phyloP scores from a whole-genome alignment of 1,140 invertebrate genomes.

The Lordiphosa clarofinis region DNA sequence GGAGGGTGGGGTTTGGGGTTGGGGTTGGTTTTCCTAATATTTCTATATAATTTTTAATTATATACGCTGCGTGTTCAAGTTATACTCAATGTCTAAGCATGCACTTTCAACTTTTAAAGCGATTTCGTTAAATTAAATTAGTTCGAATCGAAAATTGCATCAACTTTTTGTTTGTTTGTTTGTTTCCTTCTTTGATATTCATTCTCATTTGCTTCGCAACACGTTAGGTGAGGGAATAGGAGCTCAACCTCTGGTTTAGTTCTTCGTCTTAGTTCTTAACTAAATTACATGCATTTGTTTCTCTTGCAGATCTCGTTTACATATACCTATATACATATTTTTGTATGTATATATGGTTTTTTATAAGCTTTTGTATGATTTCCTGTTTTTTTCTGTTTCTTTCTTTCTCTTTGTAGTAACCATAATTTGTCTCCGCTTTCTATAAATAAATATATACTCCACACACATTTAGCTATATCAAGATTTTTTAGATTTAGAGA shows the following conservation, averaged over 20 bases:
- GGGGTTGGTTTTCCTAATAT: conserved; percentile 24
- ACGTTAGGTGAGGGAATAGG: no score
- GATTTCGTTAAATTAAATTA: conserved; percentile 57
- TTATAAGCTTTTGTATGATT: conserved; percentile 59
- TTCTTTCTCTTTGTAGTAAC: conserved; percentile 62
- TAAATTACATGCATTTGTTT: conserved; percentile 61
- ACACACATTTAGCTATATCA: conserved; percentile 76
- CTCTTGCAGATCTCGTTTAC: conserved; percentile 11
- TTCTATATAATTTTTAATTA: conserved; percentile 70
- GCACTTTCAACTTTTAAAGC: conserved; percentile 68
- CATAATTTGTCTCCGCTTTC: conserved; percentile 72
- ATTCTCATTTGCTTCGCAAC: conserved; percentile 55
- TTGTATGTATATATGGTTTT: conserved; percentile 62
- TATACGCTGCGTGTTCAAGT: conserved; percentile 58
- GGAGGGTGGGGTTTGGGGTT: conserved; percentile 26
- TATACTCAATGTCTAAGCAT: conserved; percentile 57
- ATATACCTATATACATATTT: conserved; percentile 31
- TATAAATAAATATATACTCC: conserved; percentile 61
- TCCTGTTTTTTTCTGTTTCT: conserved; percentile 47
- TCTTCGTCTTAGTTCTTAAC: conserved; percentile 73
- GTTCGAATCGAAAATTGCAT: conserved; percentile 42
- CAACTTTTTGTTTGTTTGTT: conserved; percentile 18
- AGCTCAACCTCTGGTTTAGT: no score
- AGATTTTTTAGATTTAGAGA: conserved; percentile 56
- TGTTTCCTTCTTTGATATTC: conserved; percentile 44